Percentiles rank a stretch among this genome's conserved stretches.
Conservation (phyloP, 1,140 invertebrate species). For the Drepana arcuata region DNA sequence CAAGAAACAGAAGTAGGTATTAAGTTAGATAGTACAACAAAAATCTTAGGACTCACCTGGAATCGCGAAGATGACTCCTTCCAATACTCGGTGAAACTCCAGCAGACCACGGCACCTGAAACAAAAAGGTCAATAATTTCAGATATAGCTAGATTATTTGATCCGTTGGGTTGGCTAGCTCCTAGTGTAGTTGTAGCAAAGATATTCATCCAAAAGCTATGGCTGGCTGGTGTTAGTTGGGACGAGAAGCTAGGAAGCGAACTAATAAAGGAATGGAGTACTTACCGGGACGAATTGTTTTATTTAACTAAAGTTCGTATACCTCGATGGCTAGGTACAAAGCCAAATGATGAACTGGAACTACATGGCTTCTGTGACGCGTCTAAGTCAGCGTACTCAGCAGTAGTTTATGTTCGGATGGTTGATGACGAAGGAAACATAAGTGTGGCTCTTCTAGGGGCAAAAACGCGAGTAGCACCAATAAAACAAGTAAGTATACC, state of each 20-base stretch:
- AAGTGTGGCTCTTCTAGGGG: constrained; percentile 1
- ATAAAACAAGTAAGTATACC: constrained; percentile 27
- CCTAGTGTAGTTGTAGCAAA: constrained; percentile 40
- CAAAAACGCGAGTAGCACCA: constrained; percentile 29
- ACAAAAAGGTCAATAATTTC: constrained; percentile 24
- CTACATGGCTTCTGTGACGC: background rate
- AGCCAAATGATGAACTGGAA: background rate
- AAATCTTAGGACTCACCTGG: background rate
- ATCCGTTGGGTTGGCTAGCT: constrained; percentile 36
- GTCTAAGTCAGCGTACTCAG: background rate
- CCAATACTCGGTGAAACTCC: background rate
- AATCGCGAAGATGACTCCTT: background rate
- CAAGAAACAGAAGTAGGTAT: background rate
- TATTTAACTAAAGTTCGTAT: background rate
- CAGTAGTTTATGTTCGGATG: background rate
- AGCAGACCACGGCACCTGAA: background rate
- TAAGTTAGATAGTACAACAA: background rate
- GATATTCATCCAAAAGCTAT: constrained; percentile 45
- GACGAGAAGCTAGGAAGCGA: constrained; percentile 24
- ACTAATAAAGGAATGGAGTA: background rate
- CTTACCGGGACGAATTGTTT: background rate
- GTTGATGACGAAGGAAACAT: constrained; percentile 7
- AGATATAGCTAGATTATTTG: constrained; percentile 29
- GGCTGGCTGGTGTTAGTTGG: constrained; percentile 37
- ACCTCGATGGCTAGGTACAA: constrained; percentile 3